phyloP scores from a whole-genome alignment of 2,113 vertebrate genomes.

The Anthoscopus minutus region DNA sequence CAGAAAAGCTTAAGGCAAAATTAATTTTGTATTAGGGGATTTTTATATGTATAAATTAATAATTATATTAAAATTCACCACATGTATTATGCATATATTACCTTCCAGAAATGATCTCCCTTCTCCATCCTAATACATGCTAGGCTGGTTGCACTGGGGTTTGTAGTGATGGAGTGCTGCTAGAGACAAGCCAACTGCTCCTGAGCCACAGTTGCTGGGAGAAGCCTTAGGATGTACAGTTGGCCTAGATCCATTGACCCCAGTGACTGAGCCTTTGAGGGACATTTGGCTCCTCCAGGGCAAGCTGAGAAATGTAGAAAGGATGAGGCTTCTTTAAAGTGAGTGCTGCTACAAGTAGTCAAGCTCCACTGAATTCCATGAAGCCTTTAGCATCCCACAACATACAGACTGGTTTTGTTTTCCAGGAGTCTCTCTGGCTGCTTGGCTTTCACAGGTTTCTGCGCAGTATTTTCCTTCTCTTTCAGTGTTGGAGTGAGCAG shows the following conservation, averaged over 20 bases:
- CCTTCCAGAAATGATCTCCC: not conserved
- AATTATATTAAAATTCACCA: constrained; percentile 5
- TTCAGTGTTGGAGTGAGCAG: not conserved
- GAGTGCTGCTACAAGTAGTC: not conserved
- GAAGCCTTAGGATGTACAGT: not conserved
- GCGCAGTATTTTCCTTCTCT: not conserved
- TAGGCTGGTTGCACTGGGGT: not conserved
- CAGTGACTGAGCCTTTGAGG: not conserved
- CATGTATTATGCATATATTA: not conserved
- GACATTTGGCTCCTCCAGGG: not conserved
- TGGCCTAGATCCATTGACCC: not conserved
- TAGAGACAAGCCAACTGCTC: not conserved
- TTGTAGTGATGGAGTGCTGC: not conserved
- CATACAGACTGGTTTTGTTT: not conserved
- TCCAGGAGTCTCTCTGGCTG: not conserved
- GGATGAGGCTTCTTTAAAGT: not conserved
- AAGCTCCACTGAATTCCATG: not conserved
- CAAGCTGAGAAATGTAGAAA: not conserved
- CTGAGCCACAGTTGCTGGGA: not conserved
- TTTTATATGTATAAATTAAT: constrained; percentile 38
- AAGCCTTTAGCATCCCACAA: not conserved
- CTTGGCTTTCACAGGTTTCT: not conserved
- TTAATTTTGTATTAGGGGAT: constrained; percentile 26
- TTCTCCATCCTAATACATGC: not conserved
- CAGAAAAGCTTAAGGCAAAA: constrained; percentile 35